Conservation (phyloP, 2,113 vertebrate genomes). For the Vireo altiloquus region DNA sequence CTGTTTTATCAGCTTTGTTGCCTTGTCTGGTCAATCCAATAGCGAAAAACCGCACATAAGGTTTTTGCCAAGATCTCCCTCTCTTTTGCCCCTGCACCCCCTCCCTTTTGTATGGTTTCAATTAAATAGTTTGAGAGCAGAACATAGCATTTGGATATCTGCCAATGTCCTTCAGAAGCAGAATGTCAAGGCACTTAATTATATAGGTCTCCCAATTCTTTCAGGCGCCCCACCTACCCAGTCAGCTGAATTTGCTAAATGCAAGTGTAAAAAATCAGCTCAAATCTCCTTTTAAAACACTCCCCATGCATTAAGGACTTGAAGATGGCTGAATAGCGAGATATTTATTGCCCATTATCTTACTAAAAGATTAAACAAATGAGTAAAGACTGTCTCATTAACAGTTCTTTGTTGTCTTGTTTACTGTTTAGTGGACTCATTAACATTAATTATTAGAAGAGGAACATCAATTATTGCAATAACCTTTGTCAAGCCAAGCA, state of each 20-base stretch:
- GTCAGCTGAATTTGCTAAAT: slow-evolving; percentile 16
- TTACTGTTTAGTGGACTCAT: slow-evolving; percentile 46
- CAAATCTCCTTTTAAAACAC: slow-evolving; percentile 20
- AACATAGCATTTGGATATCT: slow-evolving; percentile 68
- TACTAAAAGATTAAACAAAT: slow-evolving; percentile 61
- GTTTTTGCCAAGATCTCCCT: slow-evolving; percentile 68
- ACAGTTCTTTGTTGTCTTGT: slow-evolving; percentile 53
- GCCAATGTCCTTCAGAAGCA: slow-evolving; percentile 82
- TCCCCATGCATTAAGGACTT: slow-evolving; percentile 5
- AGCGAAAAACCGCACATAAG: slow-evolving; percentile 70
- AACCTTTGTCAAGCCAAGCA: slow-evolving; percentile 44
- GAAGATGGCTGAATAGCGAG: slow-evolving; percentile 10
- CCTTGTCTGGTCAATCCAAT: slow-evolving; percentile 80
- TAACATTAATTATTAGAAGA: slow-evolving; percentile 55
- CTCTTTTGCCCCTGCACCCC: not conserved
- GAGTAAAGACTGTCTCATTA: slow-evolving; percentile 63
- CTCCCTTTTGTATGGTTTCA: slow-evolving; percentile 66
- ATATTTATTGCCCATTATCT: slow-evolving; percentile 24
- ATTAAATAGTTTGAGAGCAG: slow-evolving; percentile 77
- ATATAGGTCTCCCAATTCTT: slow-evolving; percentile 52
- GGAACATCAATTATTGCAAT: slow-evolving; percentile 34
- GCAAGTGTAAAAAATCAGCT: slow-evolving; percentile 39
- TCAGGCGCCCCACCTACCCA: slow-evolving; percentile 35
- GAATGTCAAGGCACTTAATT: slow-evolving; percentile 76
- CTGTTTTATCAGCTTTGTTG: slow-evolving; percentile 79